Evolutionary conservation across 2,797 vertebrate genomes (phyloP).

Genomic region (Xenopus petersii): DNA sequence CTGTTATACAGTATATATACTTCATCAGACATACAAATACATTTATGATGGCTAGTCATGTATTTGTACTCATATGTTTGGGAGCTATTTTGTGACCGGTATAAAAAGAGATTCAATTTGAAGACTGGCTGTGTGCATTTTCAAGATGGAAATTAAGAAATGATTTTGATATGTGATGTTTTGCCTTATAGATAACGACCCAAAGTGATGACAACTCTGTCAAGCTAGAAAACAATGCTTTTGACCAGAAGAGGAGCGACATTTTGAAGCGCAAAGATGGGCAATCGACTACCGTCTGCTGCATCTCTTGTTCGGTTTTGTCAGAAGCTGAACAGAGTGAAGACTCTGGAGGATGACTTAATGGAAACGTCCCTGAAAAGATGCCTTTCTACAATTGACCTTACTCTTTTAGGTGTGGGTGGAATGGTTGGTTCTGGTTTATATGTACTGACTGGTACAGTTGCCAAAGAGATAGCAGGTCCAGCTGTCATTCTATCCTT

Average conservation of each 20-base stretch:
- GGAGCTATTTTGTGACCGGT: too few species aligned
- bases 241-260: fast-evolving
- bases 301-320: conserved; percentile 77
- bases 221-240: background rate
- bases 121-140: too few species aligned
- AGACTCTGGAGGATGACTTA: conserved; percentile 86
- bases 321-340: conserved; percentile 86
- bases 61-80: too few species aligned
- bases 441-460: conserved; percentile 90
- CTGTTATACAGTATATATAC: too few species aligned
- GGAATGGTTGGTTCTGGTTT: conserved; percentile 94
- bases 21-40: too few species aligned
- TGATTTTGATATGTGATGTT: too few species aligned
- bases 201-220: fast-evolving
- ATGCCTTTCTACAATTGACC: conserved; percentile 86
- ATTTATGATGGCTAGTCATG: too few species aligned
- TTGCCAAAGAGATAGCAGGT: conserved; percentile 86
- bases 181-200: conserved; percentile 26
- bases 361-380: conserved; percentile 89
- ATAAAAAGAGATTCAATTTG: too few species aligned
- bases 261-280: conserved; percentile 66
- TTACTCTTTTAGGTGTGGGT: conserved; percentile 87
- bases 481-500: conserved; percentile 87
- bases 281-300: conserved; percentile 68
- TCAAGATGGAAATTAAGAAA: too few species aligned